Conservation (phyloP, 1,140 invertebrate genomes). For the Cherax destructor region DNA sequence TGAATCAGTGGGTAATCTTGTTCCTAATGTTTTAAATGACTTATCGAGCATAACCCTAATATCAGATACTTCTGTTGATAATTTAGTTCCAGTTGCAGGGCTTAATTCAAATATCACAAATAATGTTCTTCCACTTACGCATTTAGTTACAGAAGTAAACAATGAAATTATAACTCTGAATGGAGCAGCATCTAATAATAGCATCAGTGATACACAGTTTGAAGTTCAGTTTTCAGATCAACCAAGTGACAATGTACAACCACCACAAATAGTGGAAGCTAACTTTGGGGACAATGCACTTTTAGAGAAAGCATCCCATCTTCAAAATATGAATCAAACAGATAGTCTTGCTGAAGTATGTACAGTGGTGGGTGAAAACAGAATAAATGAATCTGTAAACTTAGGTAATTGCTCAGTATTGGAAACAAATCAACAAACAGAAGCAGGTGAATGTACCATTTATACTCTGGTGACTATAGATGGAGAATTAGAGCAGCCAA, state of each 20-base stretch:
- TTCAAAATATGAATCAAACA: conserved; percentile 12
- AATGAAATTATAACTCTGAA: background rate
- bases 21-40: background rate
- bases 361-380: conserved; percentile 33
- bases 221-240: background rate
- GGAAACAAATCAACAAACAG: background rate
- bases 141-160: background rate
- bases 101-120: background rate
- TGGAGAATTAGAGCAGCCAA: conserved; percentile 4
- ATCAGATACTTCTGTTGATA: conserved; percentile 4
- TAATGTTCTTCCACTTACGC: background rate
- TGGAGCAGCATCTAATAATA: background rate
- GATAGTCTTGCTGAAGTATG: conserved; percentile 4
- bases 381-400: conserved; percentile 21
- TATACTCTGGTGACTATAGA: conserved; percentile 32
- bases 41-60: background rate
- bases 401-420: conserved; percentile 13
- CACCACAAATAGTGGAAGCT: background rate
- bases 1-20: background rate
- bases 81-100: conserved; percentile 5
- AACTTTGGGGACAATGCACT: background rate
- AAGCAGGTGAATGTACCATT: background rate
- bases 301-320: background rate
- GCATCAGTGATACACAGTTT: background rate
- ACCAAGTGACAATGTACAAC: background rate